These are phyloP conservation scores for Mesitornis unicolor DNA, from an alignment of 2,113 vertebrate genomes.

Conservation along the genomic window DNA sequence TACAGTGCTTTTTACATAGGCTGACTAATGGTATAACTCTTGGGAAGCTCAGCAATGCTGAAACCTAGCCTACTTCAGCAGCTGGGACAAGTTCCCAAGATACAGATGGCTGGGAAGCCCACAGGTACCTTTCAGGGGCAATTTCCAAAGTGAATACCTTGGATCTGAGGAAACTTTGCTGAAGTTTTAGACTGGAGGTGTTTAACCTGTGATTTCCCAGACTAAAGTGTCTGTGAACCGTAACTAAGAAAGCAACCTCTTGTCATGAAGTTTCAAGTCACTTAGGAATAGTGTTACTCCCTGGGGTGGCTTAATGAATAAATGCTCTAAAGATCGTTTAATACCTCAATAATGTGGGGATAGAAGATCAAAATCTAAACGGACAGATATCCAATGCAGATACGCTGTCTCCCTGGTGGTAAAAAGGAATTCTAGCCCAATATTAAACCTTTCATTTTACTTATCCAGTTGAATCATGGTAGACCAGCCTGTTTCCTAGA, in stretches of 20 bases:
- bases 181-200: not conserved
- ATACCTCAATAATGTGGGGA: not conserved
- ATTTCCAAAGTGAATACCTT: not conserved
- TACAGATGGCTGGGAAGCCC: not conserved
- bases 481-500: not conserved
- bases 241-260: not conserved
- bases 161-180: not conserved
- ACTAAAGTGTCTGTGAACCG: not conserved
- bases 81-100: not conserved
- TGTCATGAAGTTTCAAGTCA: not conserved
- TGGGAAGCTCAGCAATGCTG: not conserved
- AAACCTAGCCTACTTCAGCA: not conserved
- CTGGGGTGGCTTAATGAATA: not conserved
- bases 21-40: not conserved
- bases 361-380: not conserved
- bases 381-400: not conserved
- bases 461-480: not conserved
- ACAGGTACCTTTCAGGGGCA: not conserved
- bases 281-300: not conserved
- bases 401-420: not conserved
- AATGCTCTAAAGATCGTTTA: not conserved
- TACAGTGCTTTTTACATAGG: not conserved
- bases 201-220: not conserved
- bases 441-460: not conserved
- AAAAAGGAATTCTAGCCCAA: not conserved